A percentile compares a stretch with the other conserved stretches of the same genome.
Evolutionary conservation across 2,888 invertebrate species (phyloP).

Genomic region (Alloscopus bannaensis): DNA sequence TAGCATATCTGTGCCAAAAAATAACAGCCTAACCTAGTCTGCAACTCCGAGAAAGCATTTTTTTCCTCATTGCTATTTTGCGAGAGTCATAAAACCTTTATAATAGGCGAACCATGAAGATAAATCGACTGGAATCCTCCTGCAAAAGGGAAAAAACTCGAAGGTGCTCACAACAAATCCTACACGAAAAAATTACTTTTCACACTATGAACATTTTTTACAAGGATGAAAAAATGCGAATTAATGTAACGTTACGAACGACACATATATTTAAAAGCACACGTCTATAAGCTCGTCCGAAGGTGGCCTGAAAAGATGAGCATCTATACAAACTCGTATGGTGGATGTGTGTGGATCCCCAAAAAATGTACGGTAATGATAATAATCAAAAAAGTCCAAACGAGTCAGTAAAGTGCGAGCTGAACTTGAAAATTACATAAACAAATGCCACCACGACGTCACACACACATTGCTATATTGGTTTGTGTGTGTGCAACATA

Average conservation of each 20-base stretch:
- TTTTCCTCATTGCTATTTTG: not conserved
- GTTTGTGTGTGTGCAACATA: conserved; percentile 29
- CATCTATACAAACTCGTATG: too few relatives aligned
- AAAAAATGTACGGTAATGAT: conserved; percentile 37
- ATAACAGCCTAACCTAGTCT: conserved; percentile 35
- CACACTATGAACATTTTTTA: conserved; percentile 38
- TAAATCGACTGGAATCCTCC: conserved; percentile 52
- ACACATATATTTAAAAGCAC: conserved; percentile 3
- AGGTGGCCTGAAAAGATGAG: too few relatives aligned
- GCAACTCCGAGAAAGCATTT: not conserved
- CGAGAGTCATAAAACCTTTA: conserved; percentile 9
- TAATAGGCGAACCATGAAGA: conserved; percentile 29
- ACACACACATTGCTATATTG: conserved; percentile 13
- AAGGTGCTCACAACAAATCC: conserved; percentile 36
- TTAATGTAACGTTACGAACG: conserved; percentile 22
- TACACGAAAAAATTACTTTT: too few relatives aligned
- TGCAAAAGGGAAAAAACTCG: conserved; percentile 45
- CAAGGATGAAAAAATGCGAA: conserved; percentile 4
- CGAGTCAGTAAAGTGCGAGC: conserved; percentile 26
- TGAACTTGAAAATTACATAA: conserved; percentile 64
- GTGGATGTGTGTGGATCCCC: not conserved
- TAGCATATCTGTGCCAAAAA: conserved; percentile 6
- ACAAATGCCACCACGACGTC: conserved; percentile 44
- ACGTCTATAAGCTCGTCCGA: not conserved
- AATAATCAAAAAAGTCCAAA: conserved; percentile 47